A percentile compares a stretch with the other conserved stretches of the same genome.
These are phyloP conservation scores for Origma solitaria DNA, from an alignment of 2,113 vertebrate genomes.

Conservation along the genomic window DNA sequence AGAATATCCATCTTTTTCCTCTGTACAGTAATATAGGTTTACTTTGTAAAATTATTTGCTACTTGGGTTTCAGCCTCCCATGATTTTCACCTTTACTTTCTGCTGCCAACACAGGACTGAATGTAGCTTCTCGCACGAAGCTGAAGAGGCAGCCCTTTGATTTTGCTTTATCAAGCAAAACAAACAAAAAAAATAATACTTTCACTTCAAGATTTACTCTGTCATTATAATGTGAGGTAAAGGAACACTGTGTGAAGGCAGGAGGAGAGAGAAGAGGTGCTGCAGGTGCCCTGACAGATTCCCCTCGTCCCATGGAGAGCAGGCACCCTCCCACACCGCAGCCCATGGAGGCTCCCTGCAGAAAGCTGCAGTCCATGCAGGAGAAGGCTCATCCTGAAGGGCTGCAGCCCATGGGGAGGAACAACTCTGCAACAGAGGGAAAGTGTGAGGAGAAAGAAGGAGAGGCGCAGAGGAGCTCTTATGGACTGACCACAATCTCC, in stretches of 20 bases:
- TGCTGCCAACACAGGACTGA: not conserved
- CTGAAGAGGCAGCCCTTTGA: not conserved
- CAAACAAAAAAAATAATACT: not conserved
- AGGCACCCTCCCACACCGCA: not conserved
- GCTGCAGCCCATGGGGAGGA: not conserved
- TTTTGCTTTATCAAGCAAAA: not conserved
- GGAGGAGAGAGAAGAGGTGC: not conserved
- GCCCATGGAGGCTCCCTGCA: not conserved
- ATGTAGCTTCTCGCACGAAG: not conserved
- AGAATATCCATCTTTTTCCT: not conserved
- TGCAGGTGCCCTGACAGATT: not conserved
- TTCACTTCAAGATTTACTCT: not conserved
- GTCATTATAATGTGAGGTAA: not conserved
- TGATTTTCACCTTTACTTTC: not conserved
- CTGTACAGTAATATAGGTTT: not conserved
- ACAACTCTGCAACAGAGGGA: not conserved
- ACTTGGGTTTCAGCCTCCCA: not conserved
- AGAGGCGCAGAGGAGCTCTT: not conserved
- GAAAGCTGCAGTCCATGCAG: not conserved
- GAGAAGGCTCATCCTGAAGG: not conserved
- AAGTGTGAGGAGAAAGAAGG: not conserved
- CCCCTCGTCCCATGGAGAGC: not conserved
- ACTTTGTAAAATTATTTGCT: not conserved
- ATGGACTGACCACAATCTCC: rapidly evolving
- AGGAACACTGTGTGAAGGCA: not conserved